phyloP scores from a whole-genome alignment of 2,797 vertebrate species.

The Calcarius lapponicus region DNA sequence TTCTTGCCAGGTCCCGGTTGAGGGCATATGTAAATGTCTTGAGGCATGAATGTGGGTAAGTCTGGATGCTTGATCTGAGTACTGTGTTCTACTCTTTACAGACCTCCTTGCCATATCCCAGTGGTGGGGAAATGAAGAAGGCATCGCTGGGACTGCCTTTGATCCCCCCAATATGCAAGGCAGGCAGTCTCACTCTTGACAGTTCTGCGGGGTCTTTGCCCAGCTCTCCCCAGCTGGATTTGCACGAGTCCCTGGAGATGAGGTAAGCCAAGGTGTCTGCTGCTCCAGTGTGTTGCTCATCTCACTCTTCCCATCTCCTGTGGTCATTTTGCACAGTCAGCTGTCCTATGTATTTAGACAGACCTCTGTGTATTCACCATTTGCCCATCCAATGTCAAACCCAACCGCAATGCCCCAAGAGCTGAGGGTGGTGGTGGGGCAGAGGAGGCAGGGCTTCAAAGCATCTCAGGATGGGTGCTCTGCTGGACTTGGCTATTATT shows the following conservation, averaged over 20 bases:
- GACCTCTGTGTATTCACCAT: not conserved
- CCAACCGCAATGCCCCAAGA: too few species aligned
- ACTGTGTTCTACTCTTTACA: not conserved
- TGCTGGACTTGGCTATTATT: not conserved
- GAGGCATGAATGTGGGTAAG: not conserved
- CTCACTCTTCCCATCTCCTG: not conserved
- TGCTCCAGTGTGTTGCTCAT: not conserved
- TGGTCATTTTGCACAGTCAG: not conserved
- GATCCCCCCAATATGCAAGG: conserved; percentile 20
- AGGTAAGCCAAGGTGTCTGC: conserved; percentile 30
- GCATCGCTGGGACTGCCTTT: not conserved
- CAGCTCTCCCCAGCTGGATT: not conserved
- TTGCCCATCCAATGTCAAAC: not conserved
- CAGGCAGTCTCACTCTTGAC: not conserved
- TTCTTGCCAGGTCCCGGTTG: not conserved
- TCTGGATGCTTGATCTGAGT: not conserved
- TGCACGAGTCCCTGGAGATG: not conserved
- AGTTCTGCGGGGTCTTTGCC: not conserved
- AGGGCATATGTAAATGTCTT: not conserved
- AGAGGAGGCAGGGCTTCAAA: not conserved
- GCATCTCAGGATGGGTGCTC: not conserved
- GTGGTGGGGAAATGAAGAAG: not conserved
- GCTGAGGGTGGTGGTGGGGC: not conserved
- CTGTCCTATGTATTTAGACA: not conserved
- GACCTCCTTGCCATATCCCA: not conserved